Evolutionary conservation across 2,888 invertebrate genomes (phyloP).

Genomic region (Phlogophora meticulosa): DNA sequence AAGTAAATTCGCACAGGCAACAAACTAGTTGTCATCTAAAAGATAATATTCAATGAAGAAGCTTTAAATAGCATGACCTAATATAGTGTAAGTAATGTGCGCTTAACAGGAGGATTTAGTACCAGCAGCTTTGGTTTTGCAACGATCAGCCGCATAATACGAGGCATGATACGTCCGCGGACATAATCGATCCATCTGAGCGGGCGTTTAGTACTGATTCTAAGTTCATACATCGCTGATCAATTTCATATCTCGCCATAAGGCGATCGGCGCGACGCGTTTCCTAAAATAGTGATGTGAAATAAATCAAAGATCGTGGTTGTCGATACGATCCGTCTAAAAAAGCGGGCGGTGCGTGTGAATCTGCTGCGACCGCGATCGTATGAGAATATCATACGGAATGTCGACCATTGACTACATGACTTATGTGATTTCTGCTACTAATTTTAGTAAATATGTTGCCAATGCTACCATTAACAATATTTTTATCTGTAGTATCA

Average conservation of each 20-base stretch:
- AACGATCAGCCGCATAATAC: constrained; percentile 69
- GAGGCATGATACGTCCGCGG: constrained; percentile 70
- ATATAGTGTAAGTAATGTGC: constrained; percentile 73
- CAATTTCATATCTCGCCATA: constrained; percentile 88
- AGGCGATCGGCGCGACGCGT: constrained; percentile 83
- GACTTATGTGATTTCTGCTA: constrained; percentile 74
- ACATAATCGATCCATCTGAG: constrained; percentile 76
- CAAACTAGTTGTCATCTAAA: constrained; percentile 67
- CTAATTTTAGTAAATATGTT: constrained; percentile 73
- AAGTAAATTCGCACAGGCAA: constrained; percentile 67
- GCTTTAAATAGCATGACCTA: constrained; percentile 73
- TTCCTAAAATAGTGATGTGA: constrained; percentile 90
- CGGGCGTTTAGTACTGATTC: constrained; percentile 77
- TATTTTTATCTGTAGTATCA: constrained; percentile 63
- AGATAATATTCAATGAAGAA: constrained; percentile 76
- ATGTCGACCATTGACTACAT: constrained; percentile 76
- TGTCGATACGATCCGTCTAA: constrained; percentile 82
- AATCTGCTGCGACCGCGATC: constrained; percentile 84
- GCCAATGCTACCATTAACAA: constrained; percentile 59
- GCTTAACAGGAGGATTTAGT: constrained; percentile 69
- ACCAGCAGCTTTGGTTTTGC: constrained; percentile 67
- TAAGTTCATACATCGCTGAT: constrained; percentile 79
- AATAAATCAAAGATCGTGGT: constrained; percentile 87
- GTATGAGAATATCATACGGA: constrained; percentile 84
- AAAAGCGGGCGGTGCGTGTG: constrained; percentile 86